Percentiles rank a stretch among this genome's conserved stretches.
Evolutionary conservation across 2,113 vertebrate species (phyloP).

Genomic region (Cariama cristata): DNA sequence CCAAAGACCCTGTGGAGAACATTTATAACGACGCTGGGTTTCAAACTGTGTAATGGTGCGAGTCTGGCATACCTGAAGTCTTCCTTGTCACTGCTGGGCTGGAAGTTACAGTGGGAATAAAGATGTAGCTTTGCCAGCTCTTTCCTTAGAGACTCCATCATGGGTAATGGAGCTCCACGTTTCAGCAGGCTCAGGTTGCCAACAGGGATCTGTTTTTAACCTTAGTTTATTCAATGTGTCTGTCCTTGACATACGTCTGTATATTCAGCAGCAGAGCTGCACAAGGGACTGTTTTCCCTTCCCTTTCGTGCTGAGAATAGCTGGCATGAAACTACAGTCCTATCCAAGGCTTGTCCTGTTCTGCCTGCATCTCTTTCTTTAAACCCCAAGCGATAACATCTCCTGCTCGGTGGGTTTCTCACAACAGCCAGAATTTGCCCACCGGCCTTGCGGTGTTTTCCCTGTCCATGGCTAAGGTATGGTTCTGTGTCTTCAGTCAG

Average conservation of each 20-base stretch:
- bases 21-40: not conserved
- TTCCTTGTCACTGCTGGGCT: not conserved
- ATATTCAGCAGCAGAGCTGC: not conserved
- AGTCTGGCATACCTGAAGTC: not conserved
- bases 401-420: not conserved
- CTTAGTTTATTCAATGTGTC: not conserved
- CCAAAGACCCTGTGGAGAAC: not conserved
- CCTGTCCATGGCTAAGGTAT: not conserved
- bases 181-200: conserved; percentile 10
- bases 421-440: not conserved
- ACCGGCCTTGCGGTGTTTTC: not conserved
- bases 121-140: not conserved
- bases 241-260: not conserved
- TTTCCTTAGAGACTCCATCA: not conserved
- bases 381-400: not conserved
- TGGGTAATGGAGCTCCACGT: not conserved
- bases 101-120: not conserved
- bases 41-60: not conserved
- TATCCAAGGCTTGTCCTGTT: not conserved
- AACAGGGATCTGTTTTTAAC: not conserved
- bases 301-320: not conserved
- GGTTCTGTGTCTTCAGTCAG: not conserved
- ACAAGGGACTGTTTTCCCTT: not conserved
- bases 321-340: not conserved
- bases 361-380: not conserved